Evolutionary conservation across 1,140 invertebrate genomes (phyloP).

Genomic region (Ditylenchus dipsaci): DNA sequence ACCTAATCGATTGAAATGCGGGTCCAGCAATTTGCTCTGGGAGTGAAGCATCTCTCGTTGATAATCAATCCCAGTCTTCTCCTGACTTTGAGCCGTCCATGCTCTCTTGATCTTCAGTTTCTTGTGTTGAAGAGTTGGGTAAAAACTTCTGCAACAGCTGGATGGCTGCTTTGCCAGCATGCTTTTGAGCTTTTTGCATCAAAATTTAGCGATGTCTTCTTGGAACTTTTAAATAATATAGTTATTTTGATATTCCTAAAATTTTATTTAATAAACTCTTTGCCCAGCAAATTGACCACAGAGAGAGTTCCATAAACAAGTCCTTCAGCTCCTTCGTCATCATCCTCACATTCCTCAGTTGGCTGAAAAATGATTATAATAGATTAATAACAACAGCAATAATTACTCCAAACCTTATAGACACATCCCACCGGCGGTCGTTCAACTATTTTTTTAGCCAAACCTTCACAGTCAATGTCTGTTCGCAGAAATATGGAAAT

Average conservation of each 20-base stretch:
- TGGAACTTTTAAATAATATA: no score
- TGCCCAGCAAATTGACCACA: constrained; percentile 20
- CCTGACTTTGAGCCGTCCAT: no score
- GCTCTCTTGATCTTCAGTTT: constrained; percentile 4
- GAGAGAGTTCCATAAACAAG: constrained; percentile 42
- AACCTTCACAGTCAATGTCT: constrained; percentile 34
- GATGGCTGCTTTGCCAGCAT: constrained; percentile 17
- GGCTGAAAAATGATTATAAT: constrained; percentile 9
- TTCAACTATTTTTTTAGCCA: constrained; percentile 35
- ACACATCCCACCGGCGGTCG: constrained; percentile 40
- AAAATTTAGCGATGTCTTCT: constrained; percentile 23
- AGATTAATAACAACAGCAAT: neutral
- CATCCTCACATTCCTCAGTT: constrained; percentile 38
- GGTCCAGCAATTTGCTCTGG: constrained; percentile 46
- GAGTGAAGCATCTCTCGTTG: constrained; percentile 46
- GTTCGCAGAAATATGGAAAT: constrained; percentile 37
- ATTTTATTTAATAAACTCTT: constrained; percentile 26
- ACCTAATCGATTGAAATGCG: constrained; percentile 29
- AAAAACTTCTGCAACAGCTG: constrained; percentile 19
- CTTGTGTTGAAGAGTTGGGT: neutral
- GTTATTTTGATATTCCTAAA: no score
- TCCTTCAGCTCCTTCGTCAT: constrained; percentile 37
- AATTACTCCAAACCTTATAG: constrained; percentile 14
- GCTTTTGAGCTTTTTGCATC: constrained; percentile 32
- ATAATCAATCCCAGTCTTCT: constrained; percentile 27